Percentiles rank a stretch among this genome's conserved stretches.
Evolutionary conservation across 2,888 invertebrate species (phyloP).

Genomic region (Watsonalla cultraria): DNA sequence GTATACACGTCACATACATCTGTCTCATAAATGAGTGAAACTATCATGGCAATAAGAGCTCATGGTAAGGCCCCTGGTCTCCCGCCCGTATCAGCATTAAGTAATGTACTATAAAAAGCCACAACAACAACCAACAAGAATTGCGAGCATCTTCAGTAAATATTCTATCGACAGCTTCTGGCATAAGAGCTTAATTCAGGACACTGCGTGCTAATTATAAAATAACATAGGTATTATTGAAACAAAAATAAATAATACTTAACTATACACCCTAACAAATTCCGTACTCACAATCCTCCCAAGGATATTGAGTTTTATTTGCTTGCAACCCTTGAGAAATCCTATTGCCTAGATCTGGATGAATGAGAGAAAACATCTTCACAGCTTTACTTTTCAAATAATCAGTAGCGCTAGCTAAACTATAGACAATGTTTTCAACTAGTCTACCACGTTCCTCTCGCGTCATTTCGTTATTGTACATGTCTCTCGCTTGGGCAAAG

Average conservation of each 20-base stretch:
- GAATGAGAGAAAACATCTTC: conserved; percentile 87
- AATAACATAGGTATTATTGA: not conserved
- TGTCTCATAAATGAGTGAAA: too few relatives aligned
- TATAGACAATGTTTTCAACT: conserved; percentile 87
- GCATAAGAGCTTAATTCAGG: too few relatives aligned
- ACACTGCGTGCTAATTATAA: too few relatives aligned
- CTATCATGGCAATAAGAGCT: too few relatives aligned
- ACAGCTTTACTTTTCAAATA: conserved; percentile 77
- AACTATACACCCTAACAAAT: conserved; percentile 4
- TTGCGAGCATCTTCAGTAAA: too few relatives aligned
- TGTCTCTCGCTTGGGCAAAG: conserved; percentile 87
- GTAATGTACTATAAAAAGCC: too few relatives aligned
- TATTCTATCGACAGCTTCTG: too few relatives aligned
- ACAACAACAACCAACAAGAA: too few relatives aligned
- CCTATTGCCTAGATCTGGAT: conserved; percentile 85
- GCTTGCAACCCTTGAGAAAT: conserved; percentile 35
- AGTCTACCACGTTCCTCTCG: conserved; percentile 85
- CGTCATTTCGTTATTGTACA: conserved; percentile 87
- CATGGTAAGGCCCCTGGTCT: too few relatives aligned
- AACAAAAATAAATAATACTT: conserved; percentile 2
- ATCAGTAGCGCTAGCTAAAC: conserved; percentile 87
- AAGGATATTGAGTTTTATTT: conserved; percentile 35
- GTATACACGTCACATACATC: too few relatives aligned
- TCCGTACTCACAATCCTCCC: conserved; percentile 17
- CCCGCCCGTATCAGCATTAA: too few relatives aligned